A percentile compares a stretch with the other conserved stretches of the same genome.
phyloP scores from a whole-genome alignment of 2,888 invertebrate genomes.

The Hydriomena furcata region DNA sequence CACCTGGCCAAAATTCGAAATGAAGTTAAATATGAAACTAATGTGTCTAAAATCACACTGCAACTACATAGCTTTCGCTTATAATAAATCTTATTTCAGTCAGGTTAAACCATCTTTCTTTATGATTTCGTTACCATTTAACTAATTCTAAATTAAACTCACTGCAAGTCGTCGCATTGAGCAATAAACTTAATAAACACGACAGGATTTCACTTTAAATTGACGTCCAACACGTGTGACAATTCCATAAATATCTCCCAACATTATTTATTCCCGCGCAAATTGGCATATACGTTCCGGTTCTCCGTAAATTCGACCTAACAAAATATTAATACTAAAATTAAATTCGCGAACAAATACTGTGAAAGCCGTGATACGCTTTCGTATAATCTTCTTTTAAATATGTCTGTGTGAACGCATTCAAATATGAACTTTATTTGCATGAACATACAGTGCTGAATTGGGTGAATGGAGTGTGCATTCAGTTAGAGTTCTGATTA shows the following conservation, averaged over 20 bases:
- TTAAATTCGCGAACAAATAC: constrained; percentile 37
- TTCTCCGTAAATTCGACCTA: constrained; percentile 21
- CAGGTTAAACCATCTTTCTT: too few relatives aligned
- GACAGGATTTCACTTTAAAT: constrained; percentile 8
- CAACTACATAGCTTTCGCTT: too few relatives aligned
- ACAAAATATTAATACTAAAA: constrained; percentile 33
- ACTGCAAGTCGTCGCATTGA: neutral
- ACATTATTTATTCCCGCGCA: constrained; percentile 13
- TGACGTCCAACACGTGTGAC: constrained; percentile 13
- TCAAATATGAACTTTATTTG: constrained; percentile 4
- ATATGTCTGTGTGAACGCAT: neutral
- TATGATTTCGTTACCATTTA: neutral
- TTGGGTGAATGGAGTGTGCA: neutral
- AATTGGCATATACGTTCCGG: constrained; percentile 22
- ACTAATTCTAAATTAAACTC: neutral
- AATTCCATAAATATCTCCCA: constrained; percentile 16
- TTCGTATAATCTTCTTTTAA: constrained; percentile 10
- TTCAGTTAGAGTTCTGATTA: too few relatives aligned
- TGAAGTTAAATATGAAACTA: too few relatives aligned
- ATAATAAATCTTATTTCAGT: too few relatives aligned
- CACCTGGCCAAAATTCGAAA: too few relatives aligned
- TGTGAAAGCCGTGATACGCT: constrained; percentile 29
- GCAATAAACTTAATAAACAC: constrained; percentile 3
- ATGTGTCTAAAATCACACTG: too few relatives aligned
- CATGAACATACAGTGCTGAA: neutral